Evolutionary conservation across 2,113 vertebrate species (phyloP).

Genomic region (Bolborhynchus lineola): DNA sequence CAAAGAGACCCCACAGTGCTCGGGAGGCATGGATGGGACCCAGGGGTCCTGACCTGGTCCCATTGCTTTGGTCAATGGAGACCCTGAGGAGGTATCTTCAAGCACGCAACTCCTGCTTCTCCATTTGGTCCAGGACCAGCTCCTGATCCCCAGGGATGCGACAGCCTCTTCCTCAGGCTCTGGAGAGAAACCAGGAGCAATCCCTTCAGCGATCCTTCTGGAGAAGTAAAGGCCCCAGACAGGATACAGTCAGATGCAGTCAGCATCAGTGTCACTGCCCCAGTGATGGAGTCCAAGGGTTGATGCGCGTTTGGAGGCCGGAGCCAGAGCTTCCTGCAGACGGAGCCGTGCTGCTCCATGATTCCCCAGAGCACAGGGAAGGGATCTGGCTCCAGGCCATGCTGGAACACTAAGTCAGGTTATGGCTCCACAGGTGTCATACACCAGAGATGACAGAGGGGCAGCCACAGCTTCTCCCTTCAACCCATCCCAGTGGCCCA

Average conservation of each 20-base stretch:
- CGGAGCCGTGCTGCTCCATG: neutral
- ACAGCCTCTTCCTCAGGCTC: neutral
- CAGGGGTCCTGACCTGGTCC: neutral
- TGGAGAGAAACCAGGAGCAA: neutral
- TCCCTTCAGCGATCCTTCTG: neutral
- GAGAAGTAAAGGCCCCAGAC: neutral
- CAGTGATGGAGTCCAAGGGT: neutral
- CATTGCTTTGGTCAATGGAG: neutral
- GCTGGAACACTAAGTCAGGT: no score
- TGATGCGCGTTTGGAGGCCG: fast-evolving
- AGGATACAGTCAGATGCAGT: neutral
- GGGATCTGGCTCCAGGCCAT: neutral
- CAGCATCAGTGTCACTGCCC: neutral
- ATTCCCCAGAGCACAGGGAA: neutral
- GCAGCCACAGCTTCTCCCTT: neutral
- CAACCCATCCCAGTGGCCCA: neutral
- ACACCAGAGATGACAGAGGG: neutral
- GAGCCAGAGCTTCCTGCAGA: neutral
- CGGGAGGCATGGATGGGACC: neutral
- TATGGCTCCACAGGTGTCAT: neutral
- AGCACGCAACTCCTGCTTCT: neutral
- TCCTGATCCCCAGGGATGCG: neutral
- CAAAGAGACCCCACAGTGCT: neutral
- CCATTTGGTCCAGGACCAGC: neutral
- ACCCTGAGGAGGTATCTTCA: neutral